Evolutionary conservation across 1,140 invertebrate species (phyloP).

Genomic region (Aphis gossypii): DNA sequence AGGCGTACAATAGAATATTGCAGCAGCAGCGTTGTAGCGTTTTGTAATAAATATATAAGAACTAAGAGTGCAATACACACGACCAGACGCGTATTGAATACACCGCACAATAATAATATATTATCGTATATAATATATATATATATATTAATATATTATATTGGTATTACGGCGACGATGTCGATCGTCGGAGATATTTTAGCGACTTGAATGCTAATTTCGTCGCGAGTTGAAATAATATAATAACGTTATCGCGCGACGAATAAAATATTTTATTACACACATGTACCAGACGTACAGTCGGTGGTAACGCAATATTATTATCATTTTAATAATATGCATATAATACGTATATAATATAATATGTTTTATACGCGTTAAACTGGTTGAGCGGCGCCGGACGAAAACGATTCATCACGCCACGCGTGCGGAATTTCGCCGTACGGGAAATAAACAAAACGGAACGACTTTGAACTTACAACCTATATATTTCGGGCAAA

Average conservation of each 20-base stretch:
- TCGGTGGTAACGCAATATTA: conserved; percentile 12
- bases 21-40: neutral
- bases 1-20: neutral
- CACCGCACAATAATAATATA: neutral
- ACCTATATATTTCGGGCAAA: neutral
- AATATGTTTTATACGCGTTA: neutral
- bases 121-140: neutral
- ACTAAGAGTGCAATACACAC: neutral
- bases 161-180: neutral
- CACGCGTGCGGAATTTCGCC: neutral
- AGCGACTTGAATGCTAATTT: conserved; percentile 10
- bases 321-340: neutral
- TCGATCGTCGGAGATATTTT: neutral
- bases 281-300: neutral
- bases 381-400: conserved; percentile 6
- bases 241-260: neutral
- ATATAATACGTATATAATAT: neutral
- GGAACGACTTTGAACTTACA: neutral
- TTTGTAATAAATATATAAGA: neutral
- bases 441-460: neutral
- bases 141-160: neutral
- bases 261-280: neutral
- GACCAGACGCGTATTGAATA: neutral
- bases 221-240: neutral
- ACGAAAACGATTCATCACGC: neutral